Evolutionary conservation across 2,888 invertebrate species (phyloP).

Genomic region (Dioctria rufipes): DNA sequence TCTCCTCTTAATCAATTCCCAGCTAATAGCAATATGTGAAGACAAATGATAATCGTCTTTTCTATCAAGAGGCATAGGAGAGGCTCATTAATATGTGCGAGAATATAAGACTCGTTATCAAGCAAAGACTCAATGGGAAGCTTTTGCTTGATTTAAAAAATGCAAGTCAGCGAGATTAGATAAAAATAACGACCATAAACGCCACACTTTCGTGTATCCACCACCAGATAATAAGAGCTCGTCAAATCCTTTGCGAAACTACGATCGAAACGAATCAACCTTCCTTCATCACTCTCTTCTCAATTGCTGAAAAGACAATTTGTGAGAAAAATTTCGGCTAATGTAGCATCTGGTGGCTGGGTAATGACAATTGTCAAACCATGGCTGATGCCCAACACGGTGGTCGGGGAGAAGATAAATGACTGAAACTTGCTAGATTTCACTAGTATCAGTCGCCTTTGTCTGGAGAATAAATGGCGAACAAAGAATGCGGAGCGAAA

Average conservation of each 20-base stretch:
- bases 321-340: constrained; percentile 11
- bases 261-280: constrained; percentile 9
- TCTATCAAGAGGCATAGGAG: too few relatives aligned
- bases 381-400: background rate
- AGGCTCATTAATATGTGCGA: too few relatives aligned
- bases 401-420: background rate
- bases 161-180: constrained; percentile 31
- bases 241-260: background rate
- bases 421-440: constrained; percentile 28
- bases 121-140: constrained; percentile 5
- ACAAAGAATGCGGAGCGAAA: too few relatives aligned
- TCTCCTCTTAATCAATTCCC: too few relatives aligned
- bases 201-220: background rate
- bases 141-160: constrained; percentile 17
- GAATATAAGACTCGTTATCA: background rate
- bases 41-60: too few relatives aligned
- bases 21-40: too few relatives aligned
- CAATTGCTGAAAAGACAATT: constrained; percentile 19
- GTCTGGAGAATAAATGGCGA: background rate
- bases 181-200: background rate
- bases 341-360: constrained; percentile 15
- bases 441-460: background rate
- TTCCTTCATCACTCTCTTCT: constrained; percentile 10
- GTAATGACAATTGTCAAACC: constrained; percentile 17
- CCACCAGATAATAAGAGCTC: background rate